Evolutionary conservation across 2,888 invertebrate species (phyloP).

Genomic region (Diaperis boleti): DNA sequence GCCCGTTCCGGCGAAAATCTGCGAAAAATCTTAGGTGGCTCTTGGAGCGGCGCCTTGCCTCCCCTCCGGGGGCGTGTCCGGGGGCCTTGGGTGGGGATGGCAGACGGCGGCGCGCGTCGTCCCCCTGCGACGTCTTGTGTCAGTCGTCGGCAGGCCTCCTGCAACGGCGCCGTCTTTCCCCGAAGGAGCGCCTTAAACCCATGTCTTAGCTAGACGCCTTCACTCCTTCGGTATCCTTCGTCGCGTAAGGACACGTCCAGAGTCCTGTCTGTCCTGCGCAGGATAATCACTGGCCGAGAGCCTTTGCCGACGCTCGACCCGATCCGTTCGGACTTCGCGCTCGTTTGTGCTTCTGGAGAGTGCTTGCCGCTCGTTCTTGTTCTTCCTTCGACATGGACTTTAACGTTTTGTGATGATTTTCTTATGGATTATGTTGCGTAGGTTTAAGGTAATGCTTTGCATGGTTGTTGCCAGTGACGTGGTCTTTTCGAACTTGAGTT

Average conservation of each 20-base stretch:
- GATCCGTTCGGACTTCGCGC: conserved; percentile 48
- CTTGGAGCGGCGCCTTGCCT: conserved; percentile 65
- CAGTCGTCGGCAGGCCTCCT: conserved; percentile 67
- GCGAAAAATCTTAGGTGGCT: conserved; percentile 67
- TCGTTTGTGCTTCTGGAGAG: conserved; percentile 37
- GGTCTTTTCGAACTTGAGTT: background rate
- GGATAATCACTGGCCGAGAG: conserved; percentile 49
- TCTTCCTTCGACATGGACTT: conserved; percentile 41
- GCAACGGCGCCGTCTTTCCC: conserved; percentile 64
- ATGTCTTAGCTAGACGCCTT: conserved; percentile 65
- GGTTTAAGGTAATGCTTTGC: conserved; percentile 46
- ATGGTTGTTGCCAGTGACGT: conserved; percentile 35
- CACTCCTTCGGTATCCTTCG: conserved; percentile 66
- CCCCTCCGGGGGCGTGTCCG: conserved; percentile 64
- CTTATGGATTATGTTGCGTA: conserved; percentile 48
- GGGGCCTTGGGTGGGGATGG: conserved; percentile 55
- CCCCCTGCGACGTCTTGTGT: conserved; percentile 65
- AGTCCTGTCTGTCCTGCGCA: conserved; percentile 54
- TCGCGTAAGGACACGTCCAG: conserved; percentile 62
- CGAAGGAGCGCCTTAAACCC: conserved; percentile 65
- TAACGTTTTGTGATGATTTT: conserved; percentile 46
- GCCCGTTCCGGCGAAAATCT: too few relatives aligned
- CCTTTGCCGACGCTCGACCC: conserved; percentile 49
- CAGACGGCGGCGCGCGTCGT: conserved; percentile 62
- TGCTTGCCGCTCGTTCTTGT: conserved; percentile 21